Evolutionary conservation across 2,113 vertebrate genomes (phyloP), one percentile per base, ranked within the genome.

Genomic region (Piprites chloris): DNA sequence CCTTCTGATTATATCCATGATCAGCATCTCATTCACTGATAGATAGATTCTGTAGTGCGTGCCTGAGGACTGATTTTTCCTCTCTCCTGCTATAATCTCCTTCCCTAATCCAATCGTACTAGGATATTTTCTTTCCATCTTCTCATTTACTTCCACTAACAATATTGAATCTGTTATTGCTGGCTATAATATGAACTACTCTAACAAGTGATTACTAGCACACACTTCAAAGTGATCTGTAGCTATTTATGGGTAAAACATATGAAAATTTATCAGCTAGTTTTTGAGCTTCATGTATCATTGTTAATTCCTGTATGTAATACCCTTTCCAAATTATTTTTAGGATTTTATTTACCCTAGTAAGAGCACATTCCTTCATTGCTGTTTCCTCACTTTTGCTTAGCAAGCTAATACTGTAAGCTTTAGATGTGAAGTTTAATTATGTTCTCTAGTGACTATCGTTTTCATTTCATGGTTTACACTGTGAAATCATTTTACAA

Each of bases 281-380:
- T 46, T 81, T 94, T 89, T 73, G 35, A 93, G 50, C 63, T 96
- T 72, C 41, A 46, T 92, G 22, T 92, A 22, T 85, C 42, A 41
- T n/a, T 63, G 53, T 41, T 85, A 92, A 76, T 91, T 76, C 28
- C 53, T 53, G 9, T 52, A 39, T 15, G 9, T 59, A 89, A 87
- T n/a, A 87, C 20, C 10, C 72, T 76, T 95, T 93, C 42, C 37
- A 78, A 87, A 75, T 74, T 90, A 91, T 93, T 94, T 92, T 93
- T 93, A 81, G 71, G 53, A 85, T 72, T 79, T 92, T 69, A 67
- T 79, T 94, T 78, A 87, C 74, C 52, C 24, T 23, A 78, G 59
- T 59, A 79, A 89, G 93, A 85, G 12, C n/a, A 92, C 89, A 93
- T 84, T 89, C 33, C 59, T 78, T 67, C 7, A 1, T 33, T 95